Evolutionary conservation across 2,888 invertebrate species (phyloP).

Genomic region (Marronus borbonicus): DNA sequence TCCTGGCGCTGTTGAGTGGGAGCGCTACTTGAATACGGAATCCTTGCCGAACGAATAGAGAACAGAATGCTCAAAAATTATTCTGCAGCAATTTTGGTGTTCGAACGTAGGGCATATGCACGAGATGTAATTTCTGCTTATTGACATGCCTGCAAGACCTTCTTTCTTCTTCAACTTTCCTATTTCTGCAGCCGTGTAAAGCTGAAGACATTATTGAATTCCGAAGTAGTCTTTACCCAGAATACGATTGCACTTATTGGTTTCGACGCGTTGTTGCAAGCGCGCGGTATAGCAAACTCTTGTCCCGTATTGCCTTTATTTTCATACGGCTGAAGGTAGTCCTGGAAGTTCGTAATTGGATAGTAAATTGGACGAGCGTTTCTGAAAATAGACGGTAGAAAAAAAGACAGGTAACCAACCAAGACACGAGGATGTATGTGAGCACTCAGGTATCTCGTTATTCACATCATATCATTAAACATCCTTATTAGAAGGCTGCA

Average conservation of each 20-base stretch:
- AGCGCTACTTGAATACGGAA: background rate
- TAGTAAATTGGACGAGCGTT: slow-evolving; percentile 24
- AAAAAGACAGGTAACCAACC: background rate
- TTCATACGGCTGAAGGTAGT: background rate
- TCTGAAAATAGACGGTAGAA: background rate
- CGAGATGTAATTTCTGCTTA: slow-evolving; percentile 29
- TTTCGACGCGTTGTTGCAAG: slow-evolving; percentile 22
- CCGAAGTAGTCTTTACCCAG: slow-evolving; percentile 38
- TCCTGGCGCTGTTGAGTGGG: background rate
- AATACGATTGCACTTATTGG: slow-evolving; percentile 32
- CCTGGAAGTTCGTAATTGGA: slow-evolving; percentile 30
- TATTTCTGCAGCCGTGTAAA: background rate
- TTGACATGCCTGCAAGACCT: slow-evolving; percentile 11
- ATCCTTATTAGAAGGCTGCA: too few species aligned
- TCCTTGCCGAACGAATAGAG: background rate
- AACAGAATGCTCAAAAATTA: slow-evolving; percentile 7
- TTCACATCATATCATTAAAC: too few species aligned
- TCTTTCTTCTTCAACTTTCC: slow-evolving; percentile 11
- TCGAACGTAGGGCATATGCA: background rate
- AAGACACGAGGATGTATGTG: background rate
- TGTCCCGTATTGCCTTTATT: slow-evolving; percentile 7
- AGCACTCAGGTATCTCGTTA: background rate
- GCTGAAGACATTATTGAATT: slow-evolving; percentile 30
- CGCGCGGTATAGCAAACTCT: slow-evolving; percentile 18
- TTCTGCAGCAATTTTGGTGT: slow-evolving; percentile 14